Conservation (phyloP, 1,140 invertebrate species). For the Tetragonula clypearis region DNA sequence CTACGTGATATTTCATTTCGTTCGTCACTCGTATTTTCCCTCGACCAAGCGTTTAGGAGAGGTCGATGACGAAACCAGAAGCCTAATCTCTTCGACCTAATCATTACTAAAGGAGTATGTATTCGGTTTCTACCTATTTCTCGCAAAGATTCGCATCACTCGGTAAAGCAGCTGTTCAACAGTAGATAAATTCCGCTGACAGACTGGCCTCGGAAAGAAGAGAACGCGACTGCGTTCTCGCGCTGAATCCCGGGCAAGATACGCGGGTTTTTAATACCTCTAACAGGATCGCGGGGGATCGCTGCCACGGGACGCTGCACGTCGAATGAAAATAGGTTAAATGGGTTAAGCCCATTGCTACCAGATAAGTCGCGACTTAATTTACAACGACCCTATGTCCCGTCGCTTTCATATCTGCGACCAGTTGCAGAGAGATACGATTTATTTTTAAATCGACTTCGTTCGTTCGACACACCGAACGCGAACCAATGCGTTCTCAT, state of each 20-base stretch:
- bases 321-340: constrained; percentile 29
- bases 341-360: constrained; percentile 33
- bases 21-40: not conserved
- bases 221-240: not conserved
- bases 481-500: not conserved
- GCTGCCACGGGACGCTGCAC: not conserved
- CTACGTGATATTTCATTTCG: not conserved
- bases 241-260: not conserved
- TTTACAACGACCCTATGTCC: constrained; percentile 14
- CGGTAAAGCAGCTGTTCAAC: not conserved
- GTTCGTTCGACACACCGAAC: not conserved
- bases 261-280: constrained; percentile 21
- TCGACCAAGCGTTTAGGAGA: not conserved
- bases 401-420: constrained; percentile 44
- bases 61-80: not conserved
- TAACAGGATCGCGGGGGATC: constrained; percentile 26
- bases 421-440: constrained; percentile 33
- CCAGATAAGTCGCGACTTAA: constrained; percentile 44
- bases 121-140: not conserved
- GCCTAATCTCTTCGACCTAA: not conserved
- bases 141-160: not conserved
- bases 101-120: too few species aligned
- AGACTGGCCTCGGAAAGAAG: not conserved
- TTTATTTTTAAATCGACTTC: constrained; percentile 61
- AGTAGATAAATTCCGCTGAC: not conserved